Conservation (phyloP, 2,888 invertebrate genomes). For the Dendrolimus pini region DNA sequence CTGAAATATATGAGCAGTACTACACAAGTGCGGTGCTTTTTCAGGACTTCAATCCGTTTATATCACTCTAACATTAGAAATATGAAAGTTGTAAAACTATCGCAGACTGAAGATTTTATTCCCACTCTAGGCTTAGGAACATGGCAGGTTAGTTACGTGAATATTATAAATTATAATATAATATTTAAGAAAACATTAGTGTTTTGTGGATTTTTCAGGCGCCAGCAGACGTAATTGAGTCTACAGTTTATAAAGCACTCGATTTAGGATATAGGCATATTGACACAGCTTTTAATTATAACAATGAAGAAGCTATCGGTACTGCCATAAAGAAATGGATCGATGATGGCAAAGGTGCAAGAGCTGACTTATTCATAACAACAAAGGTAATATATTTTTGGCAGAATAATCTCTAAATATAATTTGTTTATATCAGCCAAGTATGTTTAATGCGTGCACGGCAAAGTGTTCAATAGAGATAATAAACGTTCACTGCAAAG, state of each 20-base stretch:
- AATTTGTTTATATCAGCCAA: too few species aligned
- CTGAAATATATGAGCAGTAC: slow-evolving; percentile 33
- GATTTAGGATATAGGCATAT: slow-evolving; percentile 85
- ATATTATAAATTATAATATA: slow-evolving; percentile 10
- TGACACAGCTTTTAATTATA: slow-evolving; percentile 88
- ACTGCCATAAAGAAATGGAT: slow-evolving; percentile 81
- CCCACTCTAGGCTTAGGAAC: slow-evolving; percentile 85
- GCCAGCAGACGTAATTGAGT: slow-evolving; percentile 79
- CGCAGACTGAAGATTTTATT: slow-evolving; percentile 74
- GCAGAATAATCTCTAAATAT: too few species aligned
- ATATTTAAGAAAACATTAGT: slow-evolving; percentile 5
- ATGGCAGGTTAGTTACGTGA: slow-evolving; percentile 74
- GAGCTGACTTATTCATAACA: slow-evolving; percentile 86
- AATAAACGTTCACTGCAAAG: too few species aligned
- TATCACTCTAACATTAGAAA: slow-evolving; percentile 37
- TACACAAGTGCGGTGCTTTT: slow-evolving; percentile 26
- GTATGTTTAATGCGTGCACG: too few species aligned
- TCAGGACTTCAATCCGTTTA: slow-evolving; percentile 19
- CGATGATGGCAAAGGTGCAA: slow-evolving; percentile 75
- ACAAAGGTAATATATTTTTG: slow-evolving; percentile 78
- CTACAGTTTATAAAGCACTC: slow-evolving; percentile 79
- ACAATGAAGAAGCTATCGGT: slow-evolving; percentile 86
- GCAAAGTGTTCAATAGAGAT: too few species aligned
- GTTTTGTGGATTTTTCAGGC: slow-evolving; percentile 52
- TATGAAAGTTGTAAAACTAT: slow-evolving; percentile 64